These are phyloP conservation scores for Entomyzon cyanotis DNA, from an alignment of 2,113 vertebrate genomes.

Conservation along the genomic window DNA sequence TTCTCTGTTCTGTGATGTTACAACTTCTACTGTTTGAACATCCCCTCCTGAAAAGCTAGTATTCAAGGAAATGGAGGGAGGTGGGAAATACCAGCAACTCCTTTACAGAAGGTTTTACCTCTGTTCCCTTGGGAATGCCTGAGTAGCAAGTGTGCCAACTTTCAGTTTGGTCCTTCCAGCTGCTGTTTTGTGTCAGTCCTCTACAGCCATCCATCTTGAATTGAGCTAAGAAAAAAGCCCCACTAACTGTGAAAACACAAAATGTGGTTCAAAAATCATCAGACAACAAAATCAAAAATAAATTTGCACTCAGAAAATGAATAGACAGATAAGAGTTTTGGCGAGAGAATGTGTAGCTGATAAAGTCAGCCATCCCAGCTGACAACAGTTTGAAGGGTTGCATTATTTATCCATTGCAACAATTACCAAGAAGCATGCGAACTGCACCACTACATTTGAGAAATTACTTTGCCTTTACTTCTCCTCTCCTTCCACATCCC, in stretches of 20 bases:
- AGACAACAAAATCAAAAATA: background rate
- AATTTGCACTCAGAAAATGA: background rate
- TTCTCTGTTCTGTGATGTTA: background rate
- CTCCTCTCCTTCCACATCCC: background rate
- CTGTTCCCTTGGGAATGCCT: background rate
- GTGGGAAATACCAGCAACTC: rapidly evolving
- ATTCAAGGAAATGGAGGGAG: background rate
- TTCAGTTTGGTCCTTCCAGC: background rate
- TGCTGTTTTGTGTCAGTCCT: background rate
- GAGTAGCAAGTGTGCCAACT: background rate
- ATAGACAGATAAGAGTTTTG: background rate
- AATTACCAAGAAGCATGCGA: background rate
- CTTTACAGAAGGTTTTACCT: background rate
- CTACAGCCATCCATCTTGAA: background rate
- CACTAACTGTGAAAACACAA: background rate
- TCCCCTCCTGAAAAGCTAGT: background rate
- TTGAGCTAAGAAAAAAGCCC: background rate
- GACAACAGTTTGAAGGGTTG: background rate
- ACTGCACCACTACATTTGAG: background rate
- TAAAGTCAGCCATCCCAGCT: background rate
- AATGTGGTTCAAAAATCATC: background rate
- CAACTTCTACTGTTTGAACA: background rate
- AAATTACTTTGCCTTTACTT: background rate
- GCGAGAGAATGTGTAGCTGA: background rate
- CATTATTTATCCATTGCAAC: background rate